phyloP scores from a whole-genome alignment of 2,113 vertebrate species.

The Chionodraco myersi region DNA sequence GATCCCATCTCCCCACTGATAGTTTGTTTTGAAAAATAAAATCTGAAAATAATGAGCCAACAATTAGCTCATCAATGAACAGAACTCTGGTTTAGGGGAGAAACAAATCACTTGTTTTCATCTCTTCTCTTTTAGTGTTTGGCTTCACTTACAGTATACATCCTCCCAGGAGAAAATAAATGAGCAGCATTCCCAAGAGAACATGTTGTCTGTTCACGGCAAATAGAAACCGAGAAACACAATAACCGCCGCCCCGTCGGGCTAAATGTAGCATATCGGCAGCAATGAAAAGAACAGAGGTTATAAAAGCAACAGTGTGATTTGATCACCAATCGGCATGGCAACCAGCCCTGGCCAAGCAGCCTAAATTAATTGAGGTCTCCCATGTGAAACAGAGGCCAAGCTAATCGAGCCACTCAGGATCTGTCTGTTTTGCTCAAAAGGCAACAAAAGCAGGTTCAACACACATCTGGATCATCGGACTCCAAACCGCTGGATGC shows the following conservation, averaged over 20 bases:
- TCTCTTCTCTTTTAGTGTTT: slow-evolving; percentile 37
- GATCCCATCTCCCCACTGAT: not conserved
- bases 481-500: not conserved
- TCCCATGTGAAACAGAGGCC: slow-evolving; percentile 65
- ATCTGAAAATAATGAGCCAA: slow-evolving; percentile 20
- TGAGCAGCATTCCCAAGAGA: slow-evolving; percentile 42
- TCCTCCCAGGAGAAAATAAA: slow-evolving; percentile 55
- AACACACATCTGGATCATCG: slow-evolving; percentile 31
- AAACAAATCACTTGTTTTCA: slow-evolving; percentile 9
- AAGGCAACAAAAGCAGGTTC: slow-evolving; percentile 32
- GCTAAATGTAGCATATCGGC: slow-evolving; percentile 70
- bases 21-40: slow-evolving; percentile 31
- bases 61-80: not conserved
- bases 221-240: slow-evolving; percentile 56
- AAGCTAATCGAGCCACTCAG: slow-evolving; percentile 46
- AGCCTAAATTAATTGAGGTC: slow-evolving; percentile 65
- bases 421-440: slow-evolving; percentile 42
- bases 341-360: slow-evolving; percentile 62
- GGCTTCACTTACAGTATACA: slow-evolving; percentile 51
- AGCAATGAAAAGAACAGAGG: slow-evolving; percentile 65
- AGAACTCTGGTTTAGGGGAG: not conserved
- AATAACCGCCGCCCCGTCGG: slow-evolving; percentile 45
- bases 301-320: slow-evolving; percentile 65
- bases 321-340: slow-evolving; percentile 69
- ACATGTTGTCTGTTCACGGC: slow-evolving; percentile 49